Base-by-base conservation (phyloP, 1,140 invertebrate species). In the Galleria mellonella region DNA sequence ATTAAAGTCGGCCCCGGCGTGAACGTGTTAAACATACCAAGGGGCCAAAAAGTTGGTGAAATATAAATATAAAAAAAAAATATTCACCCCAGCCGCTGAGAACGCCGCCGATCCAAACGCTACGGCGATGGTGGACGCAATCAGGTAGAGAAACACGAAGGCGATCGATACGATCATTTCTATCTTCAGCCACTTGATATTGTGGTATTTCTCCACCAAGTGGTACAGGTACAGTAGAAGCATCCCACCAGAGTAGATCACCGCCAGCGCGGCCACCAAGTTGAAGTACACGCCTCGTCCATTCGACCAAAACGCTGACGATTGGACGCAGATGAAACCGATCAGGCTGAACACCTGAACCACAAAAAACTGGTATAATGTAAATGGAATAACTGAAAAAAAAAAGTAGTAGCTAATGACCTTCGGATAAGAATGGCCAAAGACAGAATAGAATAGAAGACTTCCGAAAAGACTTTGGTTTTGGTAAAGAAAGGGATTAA, bases 141-240 rank as follows among this genome's bases (percentile, higher is more conserved):
- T 88, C 17, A 95, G 64, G 55, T 93, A 93, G 42, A 94, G 90
- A n/a, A 92, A 76, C 7, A 90, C 86, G 88, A 92, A 91, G 2
- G 93, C 40, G 0, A 82, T 83, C 73, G 90, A 92, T 63, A 89
- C 94, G 14, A 90, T 85, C 50, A 95, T 89, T 84, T 96, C 95
- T 66, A 96, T 91, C 68, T 94, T 92, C 29, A 94, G 64, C 95
- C 96, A 97, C 2, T 94, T 94, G 39, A 97, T 90, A 65, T 90
- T 92, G 63, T 93, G 92, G 51, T 94, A 92, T 63, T 92, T 94
- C 64, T 96, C 94, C 35, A 97, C 88, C 8, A 96, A 86, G 68
- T 97, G 94, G 69, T 96, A 94, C 30, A 95, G 59, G 74, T 96
- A 96, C 35, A 96, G 87, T 0, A 91, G 82, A 3, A 96, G 88